Percentiles rank a stretch among this genome's conserved stretches.
These are phyloP conservation scores for Heteropelma amictum DNA, from an alignment of 2,888 invertebrate genomes.

Conservation along the genomic window DNA sequence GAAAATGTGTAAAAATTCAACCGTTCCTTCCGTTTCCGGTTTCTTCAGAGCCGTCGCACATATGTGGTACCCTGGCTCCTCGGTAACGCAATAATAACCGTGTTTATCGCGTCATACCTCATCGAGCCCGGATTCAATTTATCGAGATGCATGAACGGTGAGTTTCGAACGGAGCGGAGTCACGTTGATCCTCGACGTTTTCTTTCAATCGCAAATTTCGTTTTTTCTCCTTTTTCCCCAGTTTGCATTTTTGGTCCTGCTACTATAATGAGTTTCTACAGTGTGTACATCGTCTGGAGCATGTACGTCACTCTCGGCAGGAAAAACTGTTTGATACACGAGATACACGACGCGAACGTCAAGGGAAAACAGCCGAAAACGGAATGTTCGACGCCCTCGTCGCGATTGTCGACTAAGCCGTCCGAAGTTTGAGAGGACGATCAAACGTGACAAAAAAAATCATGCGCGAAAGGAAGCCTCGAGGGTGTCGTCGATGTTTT, in stretches of 20 bases:
- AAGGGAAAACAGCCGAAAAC: constrained; percentile 33
- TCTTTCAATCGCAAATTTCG: background rate
- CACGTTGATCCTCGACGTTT: background rate
- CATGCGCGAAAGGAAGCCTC: too few relatives aligned
- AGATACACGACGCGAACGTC: constrained; percentile 69
- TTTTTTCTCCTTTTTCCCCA: constrained; percentile 53
- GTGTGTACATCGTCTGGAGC: constrained; percentile 77
- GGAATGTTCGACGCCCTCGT: constrained; percentile 56
- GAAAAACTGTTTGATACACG: constrained; percentile 73
- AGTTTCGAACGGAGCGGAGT: constrained; percentile 35
- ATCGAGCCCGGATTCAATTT: constrained; percentile 42
- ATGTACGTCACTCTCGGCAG: constrained; percentile 75
- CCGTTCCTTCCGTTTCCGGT: background rate
- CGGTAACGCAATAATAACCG: constrained; percentile 72
- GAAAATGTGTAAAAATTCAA: background rate
- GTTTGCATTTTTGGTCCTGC: constrained; percentile 67
- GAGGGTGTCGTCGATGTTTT: too few relatives aligned
- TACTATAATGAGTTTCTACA: constrained; percentile 70
- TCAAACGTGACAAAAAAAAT: constrained; percentile 1
- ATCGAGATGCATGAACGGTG: constrained; percentile 65
- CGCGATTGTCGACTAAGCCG: constrained; percentile 59
- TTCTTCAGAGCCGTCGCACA: constrained; percentile 75
- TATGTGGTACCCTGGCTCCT: constrained; percentile 78
- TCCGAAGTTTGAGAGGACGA: constrained; percentile 62
- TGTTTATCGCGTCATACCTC: constrained; percentile 70